Base-by-base conservation (phyloP, 2,113 vertebrate species). In the Petromus typicus region DNA sequence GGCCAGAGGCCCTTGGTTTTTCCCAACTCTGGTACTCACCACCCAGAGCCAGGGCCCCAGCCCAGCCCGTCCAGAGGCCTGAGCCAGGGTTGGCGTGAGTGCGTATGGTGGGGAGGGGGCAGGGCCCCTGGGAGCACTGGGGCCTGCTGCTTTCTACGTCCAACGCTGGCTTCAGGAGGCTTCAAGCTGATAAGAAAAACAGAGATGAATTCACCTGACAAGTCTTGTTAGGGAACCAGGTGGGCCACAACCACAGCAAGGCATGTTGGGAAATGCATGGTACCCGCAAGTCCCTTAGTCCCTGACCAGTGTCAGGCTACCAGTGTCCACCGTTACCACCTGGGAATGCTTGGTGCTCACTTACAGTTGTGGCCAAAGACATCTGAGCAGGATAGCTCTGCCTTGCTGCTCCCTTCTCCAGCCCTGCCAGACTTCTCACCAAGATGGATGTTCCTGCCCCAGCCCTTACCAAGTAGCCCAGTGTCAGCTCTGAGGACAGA, bases 271-370 rank as follows among this genome's bases (percentile, higher is more conserved):
- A 96, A 90, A 56, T 13, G 48, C 83, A 78, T 27, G 6, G 51
- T 18, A n/a, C 37, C 8, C 3, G 17, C 14, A 64, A 71, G 22
- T 57, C 83, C 88, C 92, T 76, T 48, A 2, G 13, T n/a, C 43
- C 71, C 59, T 69, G 61, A 14, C 48, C 78, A 91, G 30, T 37
- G 48, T 51, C 71, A 8, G 10, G 43, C 25, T 3, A 18, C 32
- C 5, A 54, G 18, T 1, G 17, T 37, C 73, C 7, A 0, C 59
- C 18, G 9, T 18, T 16, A 25, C 43, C 1, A 3, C 22, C 5
- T 4, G 30, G 92, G 69, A 37, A 66, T 3, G 1, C 20, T 32
- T 12, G 20, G 63, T 0, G 0, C 17, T 61, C 82, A 54, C 51
- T 2, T 0, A 32, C 23, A 37, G 48, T n/a, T 69, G 11, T 3